phyloP scores from a whole-genome alignment of 2,797 vertebrate species.

The Enteromius radiatus region DNA sequence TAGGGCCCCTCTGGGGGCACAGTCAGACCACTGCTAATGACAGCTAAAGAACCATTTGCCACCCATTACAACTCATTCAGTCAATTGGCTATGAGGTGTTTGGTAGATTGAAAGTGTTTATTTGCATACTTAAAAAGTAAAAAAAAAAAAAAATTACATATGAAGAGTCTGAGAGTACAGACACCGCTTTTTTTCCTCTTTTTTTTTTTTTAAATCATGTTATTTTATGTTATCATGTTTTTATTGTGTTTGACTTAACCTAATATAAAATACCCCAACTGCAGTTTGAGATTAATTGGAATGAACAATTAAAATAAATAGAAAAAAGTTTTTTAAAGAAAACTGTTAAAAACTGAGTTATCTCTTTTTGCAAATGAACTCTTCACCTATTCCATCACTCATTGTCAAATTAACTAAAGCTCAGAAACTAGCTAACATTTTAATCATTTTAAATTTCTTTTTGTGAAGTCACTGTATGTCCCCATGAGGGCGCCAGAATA shows the following conservation, averaged over 20 bases:
- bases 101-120: background rate
- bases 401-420: background rate
- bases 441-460: background rate
- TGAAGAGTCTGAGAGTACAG: no score
- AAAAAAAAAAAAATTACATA: no score
- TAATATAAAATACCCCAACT: no score
- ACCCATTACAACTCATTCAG: slow-evolving; percentile 5
- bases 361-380: no score
- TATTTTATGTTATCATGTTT: no score
- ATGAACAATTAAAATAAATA: no score
- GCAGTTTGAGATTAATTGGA: no score
- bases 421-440: background rate
- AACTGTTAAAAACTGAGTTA: no score
- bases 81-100: background rate
- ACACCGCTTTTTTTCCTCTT: no score
- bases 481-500: slow-evolving; percentile 38
- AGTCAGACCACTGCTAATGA: slow-evolving; percentile 51
- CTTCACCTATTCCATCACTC: background rate
- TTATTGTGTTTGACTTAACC: no score
- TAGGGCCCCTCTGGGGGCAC: slow-evolving; percentile 36
- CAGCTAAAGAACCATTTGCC: slow-evolving; percentile 48
- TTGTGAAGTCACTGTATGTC: slow-evolving; percentile 9
- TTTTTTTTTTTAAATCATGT: no score
- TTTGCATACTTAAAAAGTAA: background rate
- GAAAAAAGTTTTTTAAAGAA: no score